These are phyloP conservation scores for Andrena camellia DNA, from an alignment of 2,888 invertebrate genomes.

Conservation along the genomic window DNA sequence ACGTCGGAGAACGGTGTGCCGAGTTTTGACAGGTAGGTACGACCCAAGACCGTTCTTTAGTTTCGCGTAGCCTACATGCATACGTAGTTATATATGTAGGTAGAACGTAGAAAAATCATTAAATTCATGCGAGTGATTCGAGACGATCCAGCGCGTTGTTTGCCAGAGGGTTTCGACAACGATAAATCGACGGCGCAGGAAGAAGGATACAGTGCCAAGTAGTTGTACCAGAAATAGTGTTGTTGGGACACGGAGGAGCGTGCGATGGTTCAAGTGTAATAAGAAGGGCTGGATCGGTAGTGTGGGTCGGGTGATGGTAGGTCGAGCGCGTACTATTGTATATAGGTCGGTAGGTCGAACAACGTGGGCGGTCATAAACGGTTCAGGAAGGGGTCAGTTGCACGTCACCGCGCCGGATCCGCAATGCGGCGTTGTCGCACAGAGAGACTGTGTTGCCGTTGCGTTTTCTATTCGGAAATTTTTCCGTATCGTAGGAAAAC, in stretches of 20 bases:
- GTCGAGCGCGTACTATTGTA: slow-evolving; percentile 46
- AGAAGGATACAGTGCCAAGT: no score
- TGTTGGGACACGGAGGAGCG: no score
- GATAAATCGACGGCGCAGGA: no score
- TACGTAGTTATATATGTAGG: not conserved
- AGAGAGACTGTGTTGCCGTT: slow-evolving; percentile 14
- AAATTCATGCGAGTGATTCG: no score
- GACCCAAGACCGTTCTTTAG: no score
- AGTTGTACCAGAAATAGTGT: no score
- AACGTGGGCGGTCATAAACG: slow-evolving; percentile 61
- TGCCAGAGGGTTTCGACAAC: no score
- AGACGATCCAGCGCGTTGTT: no score
- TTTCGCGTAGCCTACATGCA: not conserved
- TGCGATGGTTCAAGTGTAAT: slow-evolving; percentile 13
- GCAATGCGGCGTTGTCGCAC: slow-evolving; percentile 84
- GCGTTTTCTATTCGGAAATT: slow-evolving; percentile 2
- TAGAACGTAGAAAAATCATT: not conserved
- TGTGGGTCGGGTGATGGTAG: slow-evolving; percentile 37
- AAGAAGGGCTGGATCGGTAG: slow-evolving; percentile 5
- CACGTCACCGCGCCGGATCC: slow-evolving; percentile 83
- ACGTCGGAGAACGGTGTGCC: slow-evolving; percentile 31
- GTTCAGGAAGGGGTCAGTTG: slow-evolving; percentile 74
- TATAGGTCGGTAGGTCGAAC: slow-evolving; percentile 63
- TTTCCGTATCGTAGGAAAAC: not conserved
- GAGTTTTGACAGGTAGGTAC: slow-evolving; percentile 36